Conservation (phyloP, 2,113 vertebrate species). For the Agapornis roseicollis region DNA sequence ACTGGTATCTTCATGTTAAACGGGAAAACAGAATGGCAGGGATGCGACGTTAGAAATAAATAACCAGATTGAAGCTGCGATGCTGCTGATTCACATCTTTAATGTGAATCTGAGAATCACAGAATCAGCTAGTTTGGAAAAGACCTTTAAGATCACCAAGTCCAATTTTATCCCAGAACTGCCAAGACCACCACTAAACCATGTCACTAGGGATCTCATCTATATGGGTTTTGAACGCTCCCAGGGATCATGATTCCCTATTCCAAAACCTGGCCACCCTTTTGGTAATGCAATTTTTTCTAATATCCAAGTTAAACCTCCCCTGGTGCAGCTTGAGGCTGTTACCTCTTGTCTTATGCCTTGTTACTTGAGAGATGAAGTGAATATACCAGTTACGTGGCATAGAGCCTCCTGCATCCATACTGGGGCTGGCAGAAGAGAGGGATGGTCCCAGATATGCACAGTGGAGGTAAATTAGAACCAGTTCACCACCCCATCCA, state of each 20-base stretch:
- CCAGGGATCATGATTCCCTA: background rate
- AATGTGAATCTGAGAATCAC: background rate
- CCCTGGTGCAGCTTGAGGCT: background rate
- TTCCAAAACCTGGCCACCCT: background rate
- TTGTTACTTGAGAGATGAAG: background rate
- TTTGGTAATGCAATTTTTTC: background rate
- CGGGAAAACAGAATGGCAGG: background rate
- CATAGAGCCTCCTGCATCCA: background rate
- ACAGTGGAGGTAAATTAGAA: background rate
- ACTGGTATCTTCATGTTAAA: background rate
- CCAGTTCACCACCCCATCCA: background rate
- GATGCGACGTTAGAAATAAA: background rate
- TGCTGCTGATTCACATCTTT: background rate
- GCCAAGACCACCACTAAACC: background rate
- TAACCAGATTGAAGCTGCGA: background rate
- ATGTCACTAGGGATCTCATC: background rate
- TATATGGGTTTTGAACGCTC: background rate
- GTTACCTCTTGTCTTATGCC: background rate
- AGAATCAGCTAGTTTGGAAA: background rate
- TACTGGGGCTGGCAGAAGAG: background rate
- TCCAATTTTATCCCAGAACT: background rate
- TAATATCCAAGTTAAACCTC: background rate
- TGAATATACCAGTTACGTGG: background rate
- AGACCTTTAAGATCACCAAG: background rate
- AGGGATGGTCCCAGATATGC: background rate